phyloP scores from a whole-genome alignment of 2,113 vertebrate species.

The Sylvietta virens region DNA sequence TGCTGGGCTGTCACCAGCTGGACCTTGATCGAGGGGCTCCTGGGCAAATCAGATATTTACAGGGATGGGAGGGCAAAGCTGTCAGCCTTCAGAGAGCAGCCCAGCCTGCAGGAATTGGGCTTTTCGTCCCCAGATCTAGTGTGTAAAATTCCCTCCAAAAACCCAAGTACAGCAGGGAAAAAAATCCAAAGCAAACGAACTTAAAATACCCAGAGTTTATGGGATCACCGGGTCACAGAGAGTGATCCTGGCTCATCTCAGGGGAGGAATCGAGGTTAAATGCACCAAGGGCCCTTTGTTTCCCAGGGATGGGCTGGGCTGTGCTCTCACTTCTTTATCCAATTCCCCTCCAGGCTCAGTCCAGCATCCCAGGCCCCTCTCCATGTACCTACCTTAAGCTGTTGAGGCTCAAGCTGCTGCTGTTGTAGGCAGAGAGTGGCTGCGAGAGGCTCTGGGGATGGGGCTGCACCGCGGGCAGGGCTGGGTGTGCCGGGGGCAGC shows the following conservation, averaged over 20 bases:
- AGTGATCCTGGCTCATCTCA: background rate
- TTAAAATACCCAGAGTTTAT: background rate
- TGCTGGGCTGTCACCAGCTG: background rate
- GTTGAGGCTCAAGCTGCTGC: constrained; percentile 89
- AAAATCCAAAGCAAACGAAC: background rate
- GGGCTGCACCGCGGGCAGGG: constrained; percentile 71
- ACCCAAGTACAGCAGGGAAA: background rate
- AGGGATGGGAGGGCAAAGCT: background rate
- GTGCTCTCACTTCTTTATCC: background rate
- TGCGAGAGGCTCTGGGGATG: constrained; percentile 80
- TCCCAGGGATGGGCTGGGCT: background rate
- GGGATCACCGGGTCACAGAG: background rate
- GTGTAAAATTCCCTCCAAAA: background rate
- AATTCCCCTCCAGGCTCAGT: background rate
- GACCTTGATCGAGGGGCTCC: accelerated
- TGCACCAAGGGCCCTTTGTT: background rate
- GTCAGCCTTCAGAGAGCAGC: background rate
- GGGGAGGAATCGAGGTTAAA: background rate
- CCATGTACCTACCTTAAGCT: constrained; percentile 82
- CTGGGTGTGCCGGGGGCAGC: constrained; percentile 71
- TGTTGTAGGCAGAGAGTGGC: constrained; percentile 83
- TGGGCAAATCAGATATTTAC: background rate
- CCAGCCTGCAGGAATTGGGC: background rate
- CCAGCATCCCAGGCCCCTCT: background rate
- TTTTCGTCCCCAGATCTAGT: background rate